Evolutionary conservation across 1,140 invertebrate genomes (phyloP), one percentile per base, ranked within the genome.

Genomic region (Apis cerana): DNA sequence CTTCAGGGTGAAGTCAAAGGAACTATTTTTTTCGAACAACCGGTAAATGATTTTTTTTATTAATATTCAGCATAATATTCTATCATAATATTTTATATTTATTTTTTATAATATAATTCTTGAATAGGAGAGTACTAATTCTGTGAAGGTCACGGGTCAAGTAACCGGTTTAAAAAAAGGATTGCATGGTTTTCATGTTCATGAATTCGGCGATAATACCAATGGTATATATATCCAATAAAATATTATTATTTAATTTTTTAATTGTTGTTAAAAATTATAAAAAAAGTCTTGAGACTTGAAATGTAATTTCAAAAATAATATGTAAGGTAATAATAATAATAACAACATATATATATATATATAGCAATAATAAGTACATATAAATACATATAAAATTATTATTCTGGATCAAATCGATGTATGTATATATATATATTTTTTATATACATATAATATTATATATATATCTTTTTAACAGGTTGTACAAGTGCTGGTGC

Each of bases 141-240:
- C 95, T 2, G 96, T 97, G 7, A 95, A 95, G 84, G 95, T 98
- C 21, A 96, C 95, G 43, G 97, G 97, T 21, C 95, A 97, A 92
- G 94, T 98, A 19, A 94, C 89, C 43, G 97, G 97, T 12, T 92
- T 98, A 61, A 91, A 94, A 19, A 94, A 96, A 88, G 97, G 97
- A 17, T 89, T 95, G 48, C 98, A 98, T 92, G 98, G 99, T 54
- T 99, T 99, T 94, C 99, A 99, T 92, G 96, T 99, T 75, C 99
- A 99, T 92, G 97, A 99, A 94, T 99, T 98, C 93, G 99, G 99
- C 2, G 99, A 99, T 92, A 97, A 98, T 85, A 99, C 98, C 59
- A 98, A 99, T 93, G 96, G 96, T 96, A 88, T 9, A 48, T 56
- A 33, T 5, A n/a, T 23, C 58, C 74, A 15, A 50, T 56, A 23